Evolutionary conservation across 2,797 vertebrate genomes (phyloP).

Genomic region (Limnodromus scolopaceus): DNA sequence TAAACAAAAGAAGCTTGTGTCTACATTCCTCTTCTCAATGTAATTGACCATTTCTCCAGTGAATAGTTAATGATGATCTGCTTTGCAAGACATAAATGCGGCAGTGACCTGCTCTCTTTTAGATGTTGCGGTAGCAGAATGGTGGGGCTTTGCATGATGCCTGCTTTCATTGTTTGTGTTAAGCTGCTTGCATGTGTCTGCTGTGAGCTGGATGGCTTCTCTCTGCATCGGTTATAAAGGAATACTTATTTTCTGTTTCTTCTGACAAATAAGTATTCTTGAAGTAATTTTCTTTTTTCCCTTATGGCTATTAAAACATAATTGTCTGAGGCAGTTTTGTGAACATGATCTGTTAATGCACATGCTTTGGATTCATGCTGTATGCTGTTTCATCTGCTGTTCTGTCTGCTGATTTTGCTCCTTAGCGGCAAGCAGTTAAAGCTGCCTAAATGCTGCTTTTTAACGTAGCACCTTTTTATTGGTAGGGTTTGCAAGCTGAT

Average conservation of each 20-base stretch:
- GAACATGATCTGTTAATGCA: not conserved
- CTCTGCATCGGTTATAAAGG: not conserved
- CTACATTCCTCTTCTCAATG: not conserved
- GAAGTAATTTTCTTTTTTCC: not conserved
- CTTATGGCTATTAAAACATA: not conserved
- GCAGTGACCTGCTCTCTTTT: conserved; percentile 84
- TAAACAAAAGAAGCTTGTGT: not conserved
- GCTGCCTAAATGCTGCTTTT: not conserved
- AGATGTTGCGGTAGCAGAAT: conserved; percentile 87
- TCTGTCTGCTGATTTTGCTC: not conserved
- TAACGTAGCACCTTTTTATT: not conserved
- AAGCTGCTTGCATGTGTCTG: not conserved
- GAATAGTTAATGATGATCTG: conserved; percentile 59
- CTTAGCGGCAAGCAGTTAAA: not conserved
- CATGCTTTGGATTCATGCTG: not conserved
- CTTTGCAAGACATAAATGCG: conserved; percentile 79
- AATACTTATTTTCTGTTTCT: not conserved
- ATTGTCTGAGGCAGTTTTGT: not conserved
- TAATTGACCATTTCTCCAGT: conserved; percentile 32
- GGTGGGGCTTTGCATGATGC: conserved; percentile 85
- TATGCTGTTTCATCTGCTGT: not conserved
- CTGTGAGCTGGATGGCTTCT: not conserved
- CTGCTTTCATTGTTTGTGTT: conserved; percentile 60
- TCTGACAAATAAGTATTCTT: not conserved
- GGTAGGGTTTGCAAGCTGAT: not conserved